These are phyloP conservation scores for Pyrrhura leucotis DNA, from an alignment of 2,797 vertebrate genomes.

Conservation along the genomic window DNA sequence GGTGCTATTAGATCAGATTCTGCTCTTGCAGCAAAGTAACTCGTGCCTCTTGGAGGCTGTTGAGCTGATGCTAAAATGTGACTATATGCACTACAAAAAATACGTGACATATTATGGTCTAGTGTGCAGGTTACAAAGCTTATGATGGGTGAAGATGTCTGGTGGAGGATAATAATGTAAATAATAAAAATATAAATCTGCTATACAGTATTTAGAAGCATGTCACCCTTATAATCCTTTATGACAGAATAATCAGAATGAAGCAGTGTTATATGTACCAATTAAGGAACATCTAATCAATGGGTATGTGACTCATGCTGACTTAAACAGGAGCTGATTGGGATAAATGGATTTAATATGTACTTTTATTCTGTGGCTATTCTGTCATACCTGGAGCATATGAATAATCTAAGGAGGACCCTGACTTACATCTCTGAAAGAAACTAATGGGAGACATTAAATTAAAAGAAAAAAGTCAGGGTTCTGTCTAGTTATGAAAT, in stretches of 20 bases:
- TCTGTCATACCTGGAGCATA: slow-evolving; percentile 75
- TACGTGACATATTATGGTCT: not conserved
- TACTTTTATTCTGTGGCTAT: slow-evolving; percentile 77
- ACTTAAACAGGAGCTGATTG: slow-evolving; percentile 77
- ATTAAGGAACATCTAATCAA: slow-evolving; percentile 79
- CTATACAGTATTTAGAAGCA: slow-evolving; percentile 65
- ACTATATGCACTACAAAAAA: not conserved
- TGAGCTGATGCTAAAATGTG: not conserved
- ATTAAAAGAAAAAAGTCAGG: not conserved
- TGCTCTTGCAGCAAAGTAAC: not conserved
- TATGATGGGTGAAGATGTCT: not conserved
- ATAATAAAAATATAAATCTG: slow-evolving; percentile 50
- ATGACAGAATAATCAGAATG: slow-evolving; percentile 76
- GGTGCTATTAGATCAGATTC: not conserved
- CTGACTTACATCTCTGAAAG: slow-evolving; percentile 73
- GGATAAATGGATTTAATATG: slow-evolving; percentile 80
- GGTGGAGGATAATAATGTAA: slow-evolving; percentile 21
- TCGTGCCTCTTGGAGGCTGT: not conserved
- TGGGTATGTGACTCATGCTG: slow-evolving; percentile 65
- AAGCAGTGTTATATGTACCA: slow-evolving; percentile 71
- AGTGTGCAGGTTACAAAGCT: not conserved
- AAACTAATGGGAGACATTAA: slow-evolving; percentile 69
- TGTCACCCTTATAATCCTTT: slow-evolving; percentile 64
- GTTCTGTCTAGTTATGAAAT: slow-evolving; percentile 36
- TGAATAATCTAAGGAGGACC: slow-evolving; percentile 77